These are phyloP conservation scores for Ylistrum balloti DNA, from an alignment of 1,140 invertebrate species.

Conservation along the genomic window DNA sequence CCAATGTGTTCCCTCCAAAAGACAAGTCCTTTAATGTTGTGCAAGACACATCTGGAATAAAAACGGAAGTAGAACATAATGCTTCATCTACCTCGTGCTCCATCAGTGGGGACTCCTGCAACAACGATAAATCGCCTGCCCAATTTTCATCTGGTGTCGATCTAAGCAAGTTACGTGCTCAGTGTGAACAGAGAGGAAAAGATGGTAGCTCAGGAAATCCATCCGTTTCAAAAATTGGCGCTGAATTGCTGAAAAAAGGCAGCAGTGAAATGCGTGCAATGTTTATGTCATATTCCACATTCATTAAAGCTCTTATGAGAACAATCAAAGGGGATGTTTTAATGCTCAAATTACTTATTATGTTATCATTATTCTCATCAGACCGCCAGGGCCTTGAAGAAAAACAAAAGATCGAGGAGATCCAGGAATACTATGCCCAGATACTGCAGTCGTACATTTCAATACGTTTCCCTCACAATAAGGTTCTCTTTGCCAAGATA, in stretches of 20 bases:
- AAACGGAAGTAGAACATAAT: not conserved
- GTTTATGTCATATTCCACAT: slow-evolving; percentile 77
- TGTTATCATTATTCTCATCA: slow-evolving; percentile 78
- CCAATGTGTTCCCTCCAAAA: not conserved
- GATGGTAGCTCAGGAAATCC: not conserved
- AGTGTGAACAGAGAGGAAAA: not conserved
- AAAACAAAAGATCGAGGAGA: slow-evolving; percentile 65
- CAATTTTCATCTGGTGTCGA: not conserved
- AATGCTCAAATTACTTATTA: slow-evolving; percentile 74
- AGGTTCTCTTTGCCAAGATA: slow-evolving; percentile 75
- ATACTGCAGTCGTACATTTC: slow-evolving; percentile 73
- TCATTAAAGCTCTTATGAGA: slow-evolving; percentile 75
- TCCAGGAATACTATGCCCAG: slow-evolving; percentile 77
- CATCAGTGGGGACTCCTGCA: not conserved
- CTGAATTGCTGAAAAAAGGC: slow-evolving; percentile 72
- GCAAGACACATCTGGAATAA: not conserved
- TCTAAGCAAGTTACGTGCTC: not conserved
- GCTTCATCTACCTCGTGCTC: slow-evolving; percentile 51
- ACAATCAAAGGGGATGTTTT: slow-evolving; percentile 75
- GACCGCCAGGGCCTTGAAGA: slow-evolving; percentile 70
- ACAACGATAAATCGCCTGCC: not conserved
- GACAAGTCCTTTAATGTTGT: not conserved
- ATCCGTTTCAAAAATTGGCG: slow-evolving; percentile 61
- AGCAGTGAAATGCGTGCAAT: slow-evolving; percentile 69
- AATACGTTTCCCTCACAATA: slow-evolving; percentile 71